Conservation (phyloP, 2,113 vertebrate species). For the Saccopteryx bilineata region DNA sequence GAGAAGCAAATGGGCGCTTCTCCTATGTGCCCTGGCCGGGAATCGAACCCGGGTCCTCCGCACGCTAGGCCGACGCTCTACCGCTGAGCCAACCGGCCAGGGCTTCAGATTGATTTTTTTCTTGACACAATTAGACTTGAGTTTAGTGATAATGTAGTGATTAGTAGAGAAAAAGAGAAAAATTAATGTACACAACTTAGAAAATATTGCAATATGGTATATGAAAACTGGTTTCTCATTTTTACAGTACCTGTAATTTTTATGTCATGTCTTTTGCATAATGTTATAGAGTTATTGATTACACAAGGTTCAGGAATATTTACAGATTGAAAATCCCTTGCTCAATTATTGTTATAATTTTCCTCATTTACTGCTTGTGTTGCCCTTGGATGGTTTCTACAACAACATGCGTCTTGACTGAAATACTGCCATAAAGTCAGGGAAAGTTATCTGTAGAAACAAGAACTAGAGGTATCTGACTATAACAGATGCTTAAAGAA, state of each 20-base stretch:
- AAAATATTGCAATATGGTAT: neutral
- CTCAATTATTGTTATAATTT: slow-evolving; percentile 51
- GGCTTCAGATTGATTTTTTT: neutral
- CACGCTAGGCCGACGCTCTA: too few relatives aligned
- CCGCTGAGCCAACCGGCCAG: too few relatives aligned
- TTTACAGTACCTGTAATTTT: neutral
- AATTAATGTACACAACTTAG: neutral
- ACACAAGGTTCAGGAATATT: neutral
- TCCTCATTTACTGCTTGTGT: slow-evolving; percentile 27
- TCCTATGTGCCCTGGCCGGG: too few relatives aligned
- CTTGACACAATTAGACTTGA: neutral
- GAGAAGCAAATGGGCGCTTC: too few relatives aligned
- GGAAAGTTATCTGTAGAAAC: slow-evolving; percentile 33
- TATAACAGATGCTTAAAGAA: neutral
- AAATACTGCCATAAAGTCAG: slow-evolving; percentile 38
- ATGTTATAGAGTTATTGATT: neutral
- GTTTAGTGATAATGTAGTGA: neutral
- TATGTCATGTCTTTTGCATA: neutral
- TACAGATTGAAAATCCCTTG: slow-evolving; percentile 27
- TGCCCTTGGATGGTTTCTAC: slow-evolving; percentile 50
- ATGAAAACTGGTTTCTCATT: neutral
- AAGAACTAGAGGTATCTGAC: neutral
- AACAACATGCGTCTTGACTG: slow-evolving; percentile 7
- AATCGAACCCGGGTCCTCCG: too few relatives aligned
- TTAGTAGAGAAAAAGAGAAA: neutral